These are phyloP conservation scores for Calephelis perditalis DNA, from an alignment of 2,888 invertebrate species.

Conservation along the genomic window DNA sequence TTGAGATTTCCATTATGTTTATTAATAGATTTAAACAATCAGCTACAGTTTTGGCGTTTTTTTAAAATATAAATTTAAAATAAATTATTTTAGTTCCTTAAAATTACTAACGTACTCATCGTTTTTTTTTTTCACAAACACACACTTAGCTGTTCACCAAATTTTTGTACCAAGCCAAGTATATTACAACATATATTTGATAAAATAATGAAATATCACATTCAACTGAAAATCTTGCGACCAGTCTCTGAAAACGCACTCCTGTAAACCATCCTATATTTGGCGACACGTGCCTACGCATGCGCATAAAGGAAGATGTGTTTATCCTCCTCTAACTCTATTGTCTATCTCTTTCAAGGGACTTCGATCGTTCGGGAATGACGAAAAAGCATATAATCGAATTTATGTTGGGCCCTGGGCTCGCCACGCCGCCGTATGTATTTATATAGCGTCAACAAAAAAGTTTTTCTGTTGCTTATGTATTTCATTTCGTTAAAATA, in stretches of 20 bases:
- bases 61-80: no score
- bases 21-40: no score
- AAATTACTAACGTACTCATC: no score
- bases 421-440: constrained; percentile 29
- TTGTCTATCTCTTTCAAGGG: constrained; percentile 37
- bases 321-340: constrained; percentile 20
- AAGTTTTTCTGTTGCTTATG: background rate
- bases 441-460: constrained; percentile 44
- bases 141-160: no score
- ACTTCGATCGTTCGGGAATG: constrained; percentile 71
- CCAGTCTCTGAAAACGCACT: constrained; percentile 33
- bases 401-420: constrained; percentile 59
- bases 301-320: constrained; percentile 41
- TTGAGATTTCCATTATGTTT: no score
- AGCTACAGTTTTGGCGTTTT: no score
- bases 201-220: background rate
- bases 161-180: no score
- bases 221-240: constrained; percentile 34
- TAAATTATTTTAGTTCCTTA: no score
- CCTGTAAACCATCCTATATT: constrained; percentile 36
- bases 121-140: no score
- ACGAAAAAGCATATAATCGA: constrained; percentile 75
- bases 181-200: background rate
- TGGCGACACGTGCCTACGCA: constrained; percentile 65
- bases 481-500: constrained; percentile 22